Base-by-base conservation (phyloP, 2,797 vertebrate species). In the Channa striata region DNA sequence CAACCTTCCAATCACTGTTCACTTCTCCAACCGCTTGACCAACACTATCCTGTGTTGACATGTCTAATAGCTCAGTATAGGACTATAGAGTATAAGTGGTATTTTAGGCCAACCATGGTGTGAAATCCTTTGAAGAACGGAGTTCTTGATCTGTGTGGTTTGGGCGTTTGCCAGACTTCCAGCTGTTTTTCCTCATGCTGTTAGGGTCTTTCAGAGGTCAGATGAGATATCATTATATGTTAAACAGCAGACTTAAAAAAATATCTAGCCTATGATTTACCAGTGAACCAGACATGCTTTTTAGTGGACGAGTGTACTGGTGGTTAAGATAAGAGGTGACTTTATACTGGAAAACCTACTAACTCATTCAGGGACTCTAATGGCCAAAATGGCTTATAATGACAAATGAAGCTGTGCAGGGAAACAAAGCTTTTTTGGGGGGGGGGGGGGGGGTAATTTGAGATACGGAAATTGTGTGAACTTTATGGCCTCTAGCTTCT, bases 101-200 rank as follows among this genome's bases (percentile, higher is more conserved):
- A n/a, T n/a, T n/a, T n/a, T n/a, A n/a, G 34, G 43, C 25, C 8
- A 58, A 42, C 23, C 6, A 11, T 25, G 30, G n/a, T n/a, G n/a
- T n/a, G n/a, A n/a, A n/a, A n/a, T n/a, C n/a, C n/a, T n/a, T 49
- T 65, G 12, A 53, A 34, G 7, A 21, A 54, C 21, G 8, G 43
- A 52, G 39, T 2, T 70, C 65, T 42, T 52, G 59, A 30, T 80
- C 44, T 68, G 10, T 52, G 61, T 53, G 44, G 11, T 11, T 36
- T 76, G 74, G 53, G 34, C 40, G 49, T 59, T 67, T 68, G 59
- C 60, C 78, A 76, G 68, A 68, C 39, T 25, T 63, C 36, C 67
- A 72, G n/a, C 72, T 69, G 37, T 64, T 76, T 77, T 65, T 63
- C 17, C 14, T 40, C 39, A 37, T 52, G 14, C 13, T 49, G 53